Evolutionary conservation across 2,113 vertebrate species (phyloP).

Genomic region (Cyanoderma ruficeps): DNA sequence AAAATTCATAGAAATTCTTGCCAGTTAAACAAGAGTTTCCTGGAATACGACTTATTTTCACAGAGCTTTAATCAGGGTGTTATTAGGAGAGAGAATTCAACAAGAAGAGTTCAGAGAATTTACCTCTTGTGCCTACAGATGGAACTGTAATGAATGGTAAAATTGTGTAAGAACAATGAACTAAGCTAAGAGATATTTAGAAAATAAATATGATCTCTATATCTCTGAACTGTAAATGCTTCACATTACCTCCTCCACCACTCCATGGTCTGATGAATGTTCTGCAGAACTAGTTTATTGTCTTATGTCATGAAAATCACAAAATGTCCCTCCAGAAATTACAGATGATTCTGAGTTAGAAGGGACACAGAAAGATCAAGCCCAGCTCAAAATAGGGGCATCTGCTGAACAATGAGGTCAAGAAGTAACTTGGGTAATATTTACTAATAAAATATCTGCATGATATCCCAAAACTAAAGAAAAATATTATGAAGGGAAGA

Average conservation of each 20-base stretch:
- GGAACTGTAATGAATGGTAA: neutral
- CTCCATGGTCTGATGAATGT: neutral
- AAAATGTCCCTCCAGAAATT: neutral
- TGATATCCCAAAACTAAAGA: neutral
- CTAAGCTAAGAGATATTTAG: neutral
- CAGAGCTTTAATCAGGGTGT: neutral
- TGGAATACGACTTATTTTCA: neutral
- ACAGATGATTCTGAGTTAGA: neutral
- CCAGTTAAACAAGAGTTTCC: neutral
- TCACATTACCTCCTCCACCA: neutral
- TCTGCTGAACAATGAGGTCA: neutral
- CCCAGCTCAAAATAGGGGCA: neutral
- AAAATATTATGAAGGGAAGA: neutral
- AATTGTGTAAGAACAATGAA: neutral
- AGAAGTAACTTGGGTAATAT: neutral
- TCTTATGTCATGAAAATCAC: neutral
- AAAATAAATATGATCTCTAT: neutral
- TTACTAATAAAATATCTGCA: neutral
- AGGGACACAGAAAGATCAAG: neutral
- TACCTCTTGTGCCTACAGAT: neutral
- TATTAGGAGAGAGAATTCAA: neutral
- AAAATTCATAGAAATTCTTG: neutral
- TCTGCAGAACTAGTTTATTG: neutral
- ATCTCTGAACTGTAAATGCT: neutral
- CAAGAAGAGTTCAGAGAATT: neutral